These are phyloP conservation scores for Hirudinaria manillensis DNA, from an alignment of 2,888 invertebrate species.

Conservation along the genomic window DNA sequence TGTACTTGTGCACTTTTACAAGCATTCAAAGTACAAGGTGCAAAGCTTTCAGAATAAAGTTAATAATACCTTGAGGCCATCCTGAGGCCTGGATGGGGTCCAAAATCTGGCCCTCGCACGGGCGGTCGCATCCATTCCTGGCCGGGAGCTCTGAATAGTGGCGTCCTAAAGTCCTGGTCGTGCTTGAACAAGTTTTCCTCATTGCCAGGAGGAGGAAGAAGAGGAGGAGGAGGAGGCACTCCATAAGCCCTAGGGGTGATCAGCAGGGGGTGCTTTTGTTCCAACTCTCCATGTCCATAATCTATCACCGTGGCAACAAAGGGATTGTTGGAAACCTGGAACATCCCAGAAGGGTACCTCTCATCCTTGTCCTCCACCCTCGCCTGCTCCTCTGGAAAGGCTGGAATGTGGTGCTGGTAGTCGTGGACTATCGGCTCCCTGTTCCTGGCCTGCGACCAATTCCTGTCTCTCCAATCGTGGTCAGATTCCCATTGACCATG, in stretches of 20 bases:
- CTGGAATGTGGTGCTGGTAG: slow-evolving; percentile 2
- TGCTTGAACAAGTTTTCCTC: slow-evolving; percentile 10
- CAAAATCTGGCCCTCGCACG: neutral
- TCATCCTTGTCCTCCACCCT: slow-evolving; percentile 10
- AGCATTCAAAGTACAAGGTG: neutral
- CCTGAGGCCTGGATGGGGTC: neutral
- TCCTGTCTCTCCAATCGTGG: too few species aligned
- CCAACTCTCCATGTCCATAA: slow-evolving; percentile 14
- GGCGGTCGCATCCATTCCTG: neutral
- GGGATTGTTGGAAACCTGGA: slow-evolving; percentile 1
- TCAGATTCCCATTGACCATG: too few species aligned
- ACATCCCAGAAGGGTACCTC: slow-evolving; percentile 8
- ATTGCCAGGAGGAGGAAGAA: neutral
- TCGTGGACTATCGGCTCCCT: neutral
- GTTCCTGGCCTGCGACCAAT: too few species aligned
- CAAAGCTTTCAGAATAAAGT: neutral
- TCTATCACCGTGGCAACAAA: slow-evolving; percentile 21
- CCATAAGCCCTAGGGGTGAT: neutral
- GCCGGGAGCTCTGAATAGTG: neutral
- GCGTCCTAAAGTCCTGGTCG: neutral
- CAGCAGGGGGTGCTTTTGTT: neutral
- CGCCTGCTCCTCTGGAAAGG: neutral
- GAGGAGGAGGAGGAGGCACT: neutral
- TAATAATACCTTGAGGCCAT: neutral
- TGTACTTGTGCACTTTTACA: neutral